phyloP scores from a whole-genome alignment of 2,888 invertebrate genomes.

The Stenichneumon culpator region DNA sequence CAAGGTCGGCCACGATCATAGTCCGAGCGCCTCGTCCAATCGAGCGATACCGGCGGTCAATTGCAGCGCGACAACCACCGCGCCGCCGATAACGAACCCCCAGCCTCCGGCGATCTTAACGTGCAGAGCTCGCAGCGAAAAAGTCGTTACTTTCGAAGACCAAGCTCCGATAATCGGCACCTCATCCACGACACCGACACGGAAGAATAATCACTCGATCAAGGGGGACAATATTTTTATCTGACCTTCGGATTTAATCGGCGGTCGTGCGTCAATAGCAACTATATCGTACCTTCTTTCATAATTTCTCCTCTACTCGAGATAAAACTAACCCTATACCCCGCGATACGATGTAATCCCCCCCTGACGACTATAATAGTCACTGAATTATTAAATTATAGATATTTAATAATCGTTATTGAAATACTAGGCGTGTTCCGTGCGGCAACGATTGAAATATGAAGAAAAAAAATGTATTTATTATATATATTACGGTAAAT shows the following conservation, averaged over 20 bases:
- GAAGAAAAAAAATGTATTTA: conserved; percentile 14
- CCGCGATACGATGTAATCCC: background rate
- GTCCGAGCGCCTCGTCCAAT: conserved; percentile 72
- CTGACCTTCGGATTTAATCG: conserved; percentile 87
- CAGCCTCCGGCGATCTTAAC: conserved; percentile 69
- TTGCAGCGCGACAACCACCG: conserved; percentile 72
- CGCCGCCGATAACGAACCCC: conserved; percentile 71
- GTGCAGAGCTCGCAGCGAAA: conserved; percentile 87
- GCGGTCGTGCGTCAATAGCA: conserved; percentile 27
- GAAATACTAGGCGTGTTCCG: conserved; percentile 7
- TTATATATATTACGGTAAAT: conserved; percentile 5
- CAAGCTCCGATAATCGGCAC: conserved; percentile 85
- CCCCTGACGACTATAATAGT: background rate
- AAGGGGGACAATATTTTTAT: conserved; percentile 91
- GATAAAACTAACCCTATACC: background rate
- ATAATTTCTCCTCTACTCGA: background rate
- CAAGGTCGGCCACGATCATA: conserved; percentile 66
- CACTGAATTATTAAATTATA: background rate
- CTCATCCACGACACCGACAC: conserved; percentile 75
- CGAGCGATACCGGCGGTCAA: conserved; percentile 78
- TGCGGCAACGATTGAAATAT: conserved; percentile 9
- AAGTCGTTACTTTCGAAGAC: conserved; percentile 94
- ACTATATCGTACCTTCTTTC: conserved; percentile 31
- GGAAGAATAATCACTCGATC: conserved; percentile 85
- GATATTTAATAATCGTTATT: conserved; percentile 21